Conservation (phyloP, 2,888 invertebrate genomes). For the Tethea ocularis region DNA sequence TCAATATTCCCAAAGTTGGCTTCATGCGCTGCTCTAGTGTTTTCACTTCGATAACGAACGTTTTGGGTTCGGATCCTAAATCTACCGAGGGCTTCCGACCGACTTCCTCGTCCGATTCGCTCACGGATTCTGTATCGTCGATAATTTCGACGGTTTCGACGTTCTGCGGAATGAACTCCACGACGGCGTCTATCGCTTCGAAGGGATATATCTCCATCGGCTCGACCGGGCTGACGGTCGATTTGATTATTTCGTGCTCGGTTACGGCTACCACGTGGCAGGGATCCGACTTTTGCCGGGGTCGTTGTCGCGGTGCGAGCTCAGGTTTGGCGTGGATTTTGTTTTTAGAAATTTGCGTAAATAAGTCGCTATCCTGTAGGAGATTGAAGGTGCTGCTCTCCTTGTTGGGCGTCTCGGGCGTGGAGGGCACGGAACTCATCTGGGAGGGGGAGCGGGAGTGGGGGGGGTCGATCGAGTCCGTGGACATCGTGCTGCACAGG, state of each 20-base stretch:
- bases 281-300: slow-evolving; percentile 42
- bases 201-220: slow-evolving; percentile 75
- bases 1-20: slow-evolving; percentile 67
- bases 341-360: slow-evolving; percentile 87
- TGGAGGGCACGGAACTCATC: slow-evolving; percentile 32
- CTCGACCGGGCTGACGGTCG: slow-evolving; percentile 77
- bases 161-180: slow-evolving; percentile 80
- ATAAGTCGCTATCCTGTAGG: slow-evolving; percentile 86
- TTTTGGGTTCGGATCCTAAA: slow-evolving; percentile 62
- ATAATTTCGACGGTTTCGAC: slow-evolving; percentile 83
- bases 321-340: slow-evolving; percentile 41
- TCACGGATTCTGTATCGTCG: slow-evolving; percentile 73
- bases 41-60: slow-evolving; percentile 70
- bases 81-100: slow-evolving; percentile 40
- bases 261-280: slow-evolving; percentile 87
- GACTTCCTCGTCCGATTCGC: slow-evolving; percentile 42
- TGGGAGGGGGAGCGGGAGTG: slow-evolving; percentile 7
- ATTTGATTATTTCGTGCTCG: slow-evolving; percentile 87
- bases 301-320: slow-evolving; percentile 19
- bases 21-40: slow-evolving; percentile 66
- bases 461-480: slow-evolving; percentile 47
- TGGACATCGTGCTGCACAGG: slow-evolving; percentile 40
- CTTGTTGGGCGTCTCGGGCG: slow-evolving; percentile 69
- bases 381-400: slow-evolving; percentile 86
- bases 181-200: slow-evolving; percentile 79